Evolutionary conservation across 2,888 invertebrate genomes (phyloP).

Genomic region (Nomada hirtipes): DNA sequence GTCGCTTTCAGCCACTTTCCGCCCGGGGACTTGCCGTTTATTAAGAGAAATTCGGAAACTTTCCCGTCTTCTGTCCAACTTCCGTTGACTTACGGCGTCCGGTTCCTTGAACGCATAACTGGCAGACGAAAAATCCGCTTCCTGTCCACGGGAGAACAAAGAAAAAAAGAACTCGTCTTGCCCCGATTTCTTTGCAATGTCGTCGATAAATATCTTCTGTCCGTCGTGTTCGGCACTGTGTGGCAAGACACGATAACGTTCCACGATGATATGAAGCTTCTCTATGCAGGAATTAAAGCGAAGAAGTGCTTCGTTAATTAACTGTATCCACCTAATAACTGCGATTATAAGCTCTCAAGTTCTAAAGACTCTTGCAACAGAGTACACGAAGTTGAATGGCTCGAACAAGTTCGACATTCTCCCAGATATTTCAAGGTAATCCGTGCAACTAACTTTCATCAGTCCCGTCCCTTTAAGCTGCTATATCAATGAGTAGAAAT

Average conservation of each 20-base stretch:
- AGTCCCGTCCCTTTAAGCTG: not conserved
- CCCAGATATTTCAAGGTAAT: not conserved
- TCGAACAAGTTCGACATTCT: not conserved
- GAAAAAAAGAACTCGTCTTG: not conserved
- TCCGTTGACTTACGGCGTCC: constrained; percentile 29
- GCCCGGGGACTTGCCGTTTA: constrained; percentile 59
- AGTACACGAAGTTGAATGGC: not conserved
- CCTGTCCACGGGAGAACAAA: too few species aligned
- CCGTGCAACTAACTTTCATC: not conserved
- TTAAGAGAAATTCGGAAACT: constrained; percentile 69
- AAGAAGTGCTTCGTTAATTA: not conserved
- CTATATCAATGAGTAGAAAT: not conserved
- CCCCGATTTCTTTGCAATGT: not conserved
- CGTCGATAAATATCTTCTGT: not conserved
- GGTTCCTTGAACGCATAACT: constrained; percentile 24
- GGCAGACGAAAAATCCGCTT: not conserved
- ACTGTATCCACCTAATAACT: not conserved
- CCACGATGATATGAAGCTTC: not conserved
- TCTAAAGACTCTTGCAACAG: not conserved
- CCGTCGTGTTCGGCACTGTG: too few species aligned
- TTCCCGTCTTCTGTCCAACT: constrained; percentile 57
- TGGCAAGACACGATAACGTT: not conserved
- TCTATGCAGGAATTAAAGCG: not conserved
- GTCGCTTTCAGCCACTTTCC: constrained; percentile 48
- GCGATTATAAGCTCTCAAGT: not conserved